A percentile compares a stretch with the other conserved stretches of the same genome.
Conservation (phyloP, 2,888 invertebrate species). For the Ectemnius lituratus region DNA sequence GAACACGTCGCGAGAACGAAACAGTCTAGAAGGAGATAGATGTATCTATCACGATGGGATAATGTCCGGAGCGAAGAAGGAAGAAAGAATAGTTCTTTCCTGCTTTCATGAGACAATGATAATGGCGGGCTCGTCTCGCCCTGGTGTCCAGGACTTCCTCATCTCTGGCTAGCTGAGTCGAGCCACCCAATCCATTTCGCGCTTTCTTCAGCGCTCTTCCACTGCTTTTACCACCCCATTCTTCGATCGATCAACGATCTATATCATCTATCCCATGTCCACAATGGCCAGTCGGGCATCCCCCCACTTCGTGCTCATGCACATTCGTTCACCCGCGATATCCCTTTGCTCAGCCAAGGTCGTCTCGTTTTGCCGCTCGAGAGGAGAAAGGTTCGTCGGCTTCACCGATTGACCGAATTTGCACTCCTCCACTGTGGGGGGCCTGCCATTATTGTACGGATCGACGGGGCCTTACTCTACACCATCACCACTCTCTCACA, state of each 20-base stretch:
- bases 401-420: constrained; percentile 22
- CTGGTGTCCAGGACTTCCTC: constrained; percentile 35
- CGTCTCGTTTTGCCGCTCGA: too few species aligned
- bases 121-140: constrained; percentile 17
- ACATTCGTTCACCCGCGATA: constrained; percentile 37
- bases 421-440: background rate
- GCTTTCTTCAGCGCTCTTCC: constrained; percentile 3
- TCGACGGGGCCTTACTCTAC: background rate
- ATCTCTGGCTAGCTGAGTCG: constrained; percentile 63
- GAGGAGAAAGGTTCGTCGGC: background rate
- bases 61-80: background rate
- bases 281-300: constrained; percentile 47
- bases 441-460: constrained; percentile 17
- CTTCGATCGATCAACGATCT: constrained; percentile 23
- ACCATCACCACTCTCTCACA: background rate
- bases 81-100: background rate
- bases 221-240: constrained; percentile 43
- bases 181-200: constrained; percentile 66
- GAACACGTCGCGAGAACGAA: background rate
- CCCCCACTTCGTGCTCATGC: constrained; percentile 28
- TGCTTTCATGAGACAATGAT: background rate
- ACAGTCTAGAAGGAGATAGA: background rate
- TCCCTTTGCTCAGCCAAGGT: constrained; percentile 9
- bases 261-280: constrained; percentile 65
- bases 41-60: background rate